Base-by-base conservation (phyloP, 92 coral and sea anemone genomes). In the Phenganax subtilis region DNA sequence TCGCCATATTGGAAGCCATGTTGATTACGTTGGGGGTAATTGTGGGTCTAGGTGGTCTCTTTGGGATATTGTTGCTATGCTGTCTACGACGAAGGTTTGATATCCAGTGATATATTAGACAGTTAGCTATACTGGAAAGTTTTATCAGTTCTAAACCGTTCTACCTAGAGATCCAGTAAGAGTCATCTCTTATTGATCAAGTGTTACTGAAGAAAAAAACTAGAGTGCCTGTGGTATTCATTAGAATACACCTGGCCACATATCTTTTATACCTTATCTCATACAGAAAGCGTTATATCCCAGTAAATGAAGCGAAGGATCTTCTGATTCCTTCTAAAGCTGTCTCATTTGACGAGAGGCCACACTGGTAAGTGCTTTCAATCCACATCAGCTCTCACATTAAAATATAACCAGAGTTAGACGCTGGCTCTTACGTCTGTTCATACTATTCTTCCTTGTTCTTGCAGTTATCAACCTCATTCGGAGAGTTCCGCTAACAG, bases 311-410 rank as follows among this genome's bases (percentile, higher is more conserved):
- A 20, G 52, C 82, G 6, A 78, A 31, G n/a, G 72, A 27, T 30
- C 51, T 17, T 61, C 31, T 64, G 9, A 44, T 51, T 9, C 73
- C 71, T 12, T 61, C 71, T 12, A 78, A 78, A 63, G 82, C 82
- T 6, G 82, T 78, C 52, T 78, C 82, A 7, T 78, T 78, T 16
- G 82, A 61, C 68, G 82, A 78, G 11, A 78, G 63, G 12, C 82
- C 82, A 0, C 82, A 78, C 37, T 62, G 0, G 82, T 78, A 78
- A 78, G 82, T 77, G 16, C 11, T 16, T 37, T 37, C 47, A 37
- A 37, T 37, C 47, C 47, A 37, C 47, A 37, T 37, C 47, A 37
- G 47, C 47, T 37, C 47, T 37, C 47, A 37, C 25, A 25, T 59
- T 59, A 14, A 14, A 14, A 59, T 1, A 14, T 59, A 14, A 59